Evolutionary conservation across 2,797 vertebrate genomes (phyloP), one percentile per base, ranked within the genome.

Genomic region (Cichlasoma orientale): DNA sequence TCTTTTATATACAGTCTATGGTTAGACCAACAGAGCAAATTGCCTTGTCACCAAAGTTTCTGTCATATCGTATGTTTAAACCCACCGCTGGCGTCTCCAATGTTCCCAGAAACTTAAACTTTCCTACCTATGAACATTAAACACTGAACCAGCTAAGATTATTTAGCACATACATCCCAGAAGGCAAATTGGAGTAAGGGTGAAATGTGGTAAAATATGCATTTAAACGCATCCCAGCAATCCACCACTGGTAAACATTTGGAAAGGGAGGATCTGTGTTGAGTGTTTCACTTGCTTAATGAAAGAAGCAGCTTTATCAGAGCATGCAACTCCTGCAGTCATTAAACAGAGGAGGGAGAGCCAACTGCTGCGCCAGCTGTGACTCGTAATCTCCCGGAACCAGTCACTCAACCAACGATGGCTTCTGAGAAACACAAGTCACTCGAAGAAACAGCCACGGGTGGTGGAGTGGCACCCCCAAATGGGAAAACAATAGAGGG

Each of bases 341-440:
- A 84, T 86, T 77, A 87, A 78, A 80, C 79, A 77, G 79, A 82
- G 55, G 80, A 72, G 58, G 82, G 56, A 56, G 75, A 82, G 63
- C 56, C 72, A 19, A 76, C 86, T 63, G 6, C 82, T 78, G 78
- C 56, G 21, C 72, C 73, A 85, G 82, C 86, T 82, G 83, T 87
- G 88, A 90, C 80, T 89, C 87, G 91, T 77, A 77, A 88, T 78
- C 85, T 88, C 81, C 68, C 74, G 52, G 82, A 90, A 87, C 54
- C 77, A 78, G 72, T 76, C 31, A 8, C 66, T 80, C 57, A 29
- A 82, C 50, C 74, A 56, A 13, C 6, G 23, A 83, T 36, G 23
- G 77, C 56, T 85, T 63, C 76, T 56, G 77, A 69, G 79, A 88
- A 82, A 77, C 74, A 73, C 66, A 52, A 38, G 18, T 27, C 8